Evolutionary conservation across 2,797 vertebrate species (phyloP), one percentile per base, ranked within the genome.

Genomic region (Hirundo rustica): DNA sequence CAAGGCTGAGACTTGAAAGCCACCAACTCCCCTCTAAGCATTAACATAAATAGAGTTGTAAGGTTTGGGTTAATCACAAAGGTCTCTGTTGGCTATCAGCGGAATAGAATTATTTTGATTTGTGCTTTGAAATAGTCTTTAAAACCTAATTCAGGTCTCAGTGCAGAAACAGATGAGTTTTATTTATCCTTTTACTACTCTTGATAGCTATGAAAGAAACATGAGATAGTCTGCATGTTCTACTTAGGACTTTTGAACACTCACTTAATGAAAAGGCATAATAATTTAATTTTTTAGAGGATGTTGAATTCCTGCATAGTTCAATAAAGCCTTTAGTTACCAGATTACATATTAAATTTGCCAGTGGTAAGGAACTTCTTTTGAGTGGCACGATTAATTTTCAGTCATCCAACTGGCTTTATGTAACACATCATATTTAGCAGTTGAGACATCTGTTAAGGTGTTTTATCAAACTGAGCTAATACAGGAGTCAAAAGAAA

Each of bases 401-500:
- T 96, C 70, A 81, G 47, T 55, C 71, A 75, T 73, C 79, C 68
- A 38, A 19, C 44, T 84, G 95, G 54, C 53, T 95, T 93, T 85
- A 72, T 78, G 78, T 80, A 86, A 47, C 36, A 62, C 72, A 79
- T 94, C 62, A 70, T 94, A 77, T 51, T 85, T 80, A 71, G 78
- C 68, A 96, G 51, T 25, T 29, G 30, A 86, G 83, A 75, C 19
- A 20, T 55, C 79, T 91, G 45, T 90, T 88, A 88, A 95, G 42
- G 55, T 84, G 47, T 86, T 95, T 96, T 88, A 72, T 91, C 88
- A 92, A 95, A 71, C 85, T 64, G 23, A 84, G 74, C 74, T 95
- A 74, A 86, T 48, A 84, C 38, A 88, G 40, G 68, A 89, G 70
- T 80, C 2, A 9, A 83, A 95, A 74, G 78, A 62, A 62, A 82